phyloP scores from a whole-genome alignment of 2,888 invertebrate species.

The Aspidiotus rigidus region DNA sequence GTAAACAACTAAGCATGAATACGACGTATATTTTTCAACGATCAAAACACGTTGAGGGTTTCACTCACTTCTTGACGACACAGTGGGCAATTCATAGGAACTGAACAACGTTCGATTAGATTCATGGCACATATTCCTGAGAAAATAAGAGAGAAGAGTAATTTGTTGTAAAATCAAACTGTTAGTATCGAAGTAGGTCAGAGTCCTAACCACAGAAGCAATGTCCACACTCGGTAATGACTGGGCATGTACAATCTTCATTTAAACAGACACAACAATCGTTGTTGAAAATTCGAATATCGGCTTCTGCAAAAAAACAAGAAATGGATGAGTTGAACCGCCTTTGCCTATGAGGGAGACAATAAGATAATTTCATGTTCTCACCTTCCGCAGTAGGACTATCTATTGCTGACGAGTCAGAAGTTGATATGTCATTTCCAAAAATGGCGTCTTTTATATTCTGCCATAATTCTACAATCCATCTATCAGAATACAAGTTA shows the following conservation, averaged over 20 bases:
- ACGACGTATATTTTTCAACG: too few relatives aligned
- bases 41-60: too few relatives aligned
- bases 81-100: conserved; percentile 26
- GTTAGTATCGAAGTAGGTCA: not conserved
- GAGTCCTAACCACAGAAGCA: conserved; percentile 24
- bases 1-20: not conserved
- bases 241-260: conserved; percentile 21
- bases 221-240: conserved; percentile 23
- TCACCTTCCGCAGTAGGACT: too few relatives aligned
- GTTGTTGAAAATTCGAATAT: conserved; percentile 27
- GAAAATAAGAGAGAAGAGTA: not conserved
- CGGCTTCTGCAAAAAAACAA: not conserved
- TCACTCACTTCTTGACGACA: conserved; percentile 26
- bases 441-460: not conserved
- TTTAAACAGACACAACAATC: conserved; percentile 26
- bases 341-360: too few relatives aligned
- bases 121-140: conserved; percentile 25
- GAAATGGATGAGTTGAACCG: too few relatives aligned
- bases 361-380: too few relatives aligned
- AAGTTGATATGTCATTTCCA: too few relatives aligned
- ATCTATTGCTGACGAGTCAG: too few relatives aligned
- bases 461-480: not conserved
- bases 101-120: conserved; percentile 22
- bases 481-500: not conserved
- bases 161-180: not conserved